phyloP scores from a whole-genome alignment of 2,113 vertebrate genomes.

The Atrichornis clamosus region DNA sequence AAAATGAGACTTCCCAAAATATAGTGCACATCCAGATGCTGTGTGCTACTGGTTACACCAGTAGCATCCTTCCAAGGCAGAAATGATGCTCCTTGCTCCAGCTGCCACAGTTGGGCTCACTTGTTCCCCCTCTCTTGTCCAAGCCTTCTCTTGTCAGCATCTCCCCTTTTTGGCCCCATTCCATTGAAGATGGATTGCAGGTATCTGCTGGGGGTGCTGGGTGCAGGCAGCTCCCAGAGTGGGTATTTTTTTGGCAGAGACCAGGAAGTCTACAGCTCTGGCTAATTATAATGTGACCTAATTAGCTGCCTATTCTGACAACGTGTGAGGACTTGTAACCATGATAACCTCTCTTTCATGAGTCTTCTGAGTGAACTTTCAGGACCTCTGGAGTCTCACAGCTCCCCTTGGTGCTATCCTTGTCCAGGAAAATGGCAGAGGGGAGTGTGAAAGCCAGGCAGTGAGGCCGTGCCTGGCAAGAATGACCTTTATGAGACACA shows the following conservation, averaged over 20 bases:
- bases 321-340: neutral
- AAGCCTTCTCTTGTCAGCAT: neutral
- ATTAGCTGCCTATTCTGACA: constrained; percentile 33
- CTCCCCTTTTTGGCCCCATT: neutral
- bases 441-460: neutral
- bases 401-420: neutral
- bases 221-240: neutral
- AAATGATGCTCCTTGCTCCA: neutral
- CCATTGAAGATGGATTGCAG: neutral
- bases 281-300: constrained; percentile 50
- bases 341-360: neutral
- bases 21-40: neutral
- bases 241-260: neutral
- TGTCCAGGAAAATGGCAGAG: neutral
- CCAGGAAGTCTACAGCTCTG: neutral
- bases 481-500: neutral
- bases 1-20: neutral
- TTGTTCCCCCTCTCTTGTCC: neutral
- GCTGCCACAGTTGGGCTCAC: neutral
- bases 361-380: neutral
- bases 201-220: neutral
- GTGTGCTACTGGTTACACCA: rapidly evolving
- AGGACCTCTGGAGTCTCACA: neutral
- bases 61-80: neutral
- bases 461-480: neutral